A percentile compares a stretch with the other conserved stretches of the same genome.
Conservation (phyloP, 2,113 vertebrate species). For the Verasper variegatus region DNA sequence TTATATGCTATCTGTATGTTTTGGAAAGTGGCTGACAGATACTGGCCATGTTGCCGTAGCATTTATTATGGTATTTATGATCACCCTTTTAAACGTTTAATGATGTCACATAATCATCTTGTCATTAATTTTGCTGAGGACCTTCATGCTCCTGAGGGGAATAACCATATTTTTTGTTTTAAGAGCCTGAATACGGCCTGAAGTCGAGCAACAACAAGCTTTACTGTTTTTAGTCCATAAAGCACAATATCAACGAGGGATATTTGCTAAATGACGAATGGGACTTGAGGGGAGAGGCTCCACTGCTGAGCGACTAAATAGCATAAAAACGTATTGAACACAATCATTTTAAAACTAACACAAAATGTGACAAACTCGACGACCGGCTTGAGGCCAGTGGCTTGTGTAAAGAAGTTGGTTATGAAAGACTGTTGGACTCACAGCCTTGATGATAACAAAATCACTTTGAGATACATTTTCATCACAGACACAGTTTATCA, state of each 20-base stretch:
- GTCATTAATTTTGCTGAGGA: neutral
- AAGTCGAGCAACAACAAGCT: neutral
- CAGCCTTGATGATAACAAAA: neutral
- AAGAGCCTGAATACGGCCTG: neutral
- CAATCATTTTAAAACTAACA: neutral
- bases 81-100: neutral
- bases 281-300: neutral
- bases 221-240: neutral
- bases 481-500: neutral
- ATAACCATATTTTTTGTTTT: neutral
- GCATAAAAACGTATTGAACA: neutral
- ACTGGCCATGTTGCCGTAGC: neutral
- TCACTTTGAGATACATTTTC: neutral
- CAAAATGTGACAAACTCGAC: neutral
- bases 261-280: constrained; percentile 2
- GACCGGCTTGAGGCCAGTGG: neutral
- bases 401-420: no score
- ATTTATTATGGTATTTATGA: neutral
- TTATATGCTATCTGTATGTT: neutral
- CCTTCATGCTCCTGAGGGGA: neutral
- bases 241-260: neutral
- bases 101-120: neutral
- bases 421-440: neutral
- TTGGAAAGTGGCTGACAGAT: neutral
- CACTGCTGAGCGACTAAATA: neutral